Percentiles rank a stretch among this genome's conserved stretches.
These are phyloP conservation scores for Acestrorhynchus altus DNA, from an alignment of 2,797 vertebrate genomes.

Conservation along the genomic window DNA sequence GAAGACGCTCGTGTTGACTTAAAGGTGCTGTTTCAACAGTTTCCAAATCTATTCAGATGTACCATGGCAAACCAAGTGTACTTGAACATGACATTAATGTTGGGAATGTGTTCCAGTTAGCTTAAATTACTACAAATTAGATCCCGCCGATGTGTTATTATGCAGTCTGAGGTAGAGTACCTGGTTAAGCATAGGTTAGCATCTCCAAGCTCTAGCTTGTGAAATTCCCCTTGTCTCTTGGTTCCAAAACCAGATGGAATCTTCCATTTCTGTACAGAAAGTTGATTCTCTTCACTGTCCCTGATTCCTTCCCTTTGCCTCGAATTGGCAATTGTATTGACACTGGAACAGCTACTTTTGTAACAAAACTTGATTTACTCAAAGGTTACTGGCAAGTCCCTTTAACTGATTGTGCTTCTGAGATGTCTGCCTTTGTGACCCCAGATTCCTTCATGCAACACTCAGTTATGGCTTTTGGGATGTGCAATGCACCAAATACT, in stretches of 20 bases:
- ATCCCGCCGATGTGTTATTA: not conserved
- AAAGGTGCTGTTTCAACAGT: not conserved
- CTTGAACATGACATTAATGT: constrained; percentile 35
- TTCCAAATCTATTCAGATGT: not conserved
- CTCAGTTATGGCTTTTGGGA: not conserved
- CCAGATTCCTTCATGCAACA: not conserved
- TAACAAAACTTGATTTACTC: too few species aligned
- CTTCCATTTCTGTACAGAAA: not conserved
- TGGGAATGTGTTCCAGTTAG: too few species aligned
- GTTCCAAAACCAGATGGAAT: not conserved
- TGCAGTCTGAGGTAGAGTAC: not conserved
- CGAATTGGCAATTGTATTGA: too few species aligned
- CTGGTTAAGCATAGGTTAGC: not conserved
- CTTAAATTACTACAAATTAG: too few species aligned
- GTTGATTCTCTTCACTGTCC: not conserved
- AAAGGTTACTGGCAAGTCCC: too few species aligned
- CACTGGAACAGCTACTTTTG: too few species aligned
- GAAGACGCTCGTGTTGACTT: not conserved
- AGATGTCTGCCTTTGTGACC: not conserved
- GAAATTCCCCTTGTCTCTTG: too few species aligned
- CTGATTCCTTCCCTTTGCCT: not conserved
- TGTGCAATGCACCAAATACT: too few species aligned
- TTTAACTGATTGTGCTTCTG: not conserved
- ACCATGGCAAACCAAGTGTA: not conserved
- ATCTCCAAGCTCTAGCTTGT: not conserved